Evolutionary conservation across 2,888 invertebrate genomes (phyloP).

Genomic region (Polylopha cassiicola): DNA sequence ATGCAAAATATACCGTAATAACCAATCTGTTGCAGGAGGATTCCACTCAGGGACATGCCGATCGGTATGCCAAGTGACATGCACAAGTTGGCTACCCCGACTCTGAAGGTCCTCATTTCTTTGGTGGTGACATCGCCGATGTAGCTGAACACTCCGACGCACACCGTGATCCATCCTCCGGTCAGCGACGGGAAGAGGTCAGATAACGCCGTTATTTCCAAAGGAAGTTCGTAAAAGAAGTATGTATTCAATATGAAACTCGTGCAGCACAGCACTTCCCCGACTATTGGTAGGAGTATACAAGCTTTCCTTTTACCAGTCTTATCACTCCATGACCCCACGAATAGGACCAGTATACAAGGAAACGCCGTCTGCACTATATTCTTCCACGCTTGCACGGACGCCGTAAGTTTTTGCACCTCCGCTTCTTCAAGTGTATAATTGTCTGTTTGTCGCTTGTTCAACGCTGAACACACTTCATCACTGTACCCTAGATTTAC

Average conservation of each 20-base stretch:
- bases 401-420: conserved; percentile 78
- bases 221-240: conserved; percentile 76
- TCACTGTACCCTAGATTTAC: conserved; percentile 86
- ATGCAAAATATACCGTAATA: conserved; percentile 73
- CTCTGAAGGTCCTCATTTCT: conserved; percentile 78
- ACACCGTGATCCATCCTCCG: conserved; percentile 78
- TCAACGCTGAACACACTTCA: conserved; percentile 85
- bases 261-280: conserved; percentile 72
- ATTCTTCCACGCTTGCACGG: conserved; percentile 77
- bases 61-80: conserved; percentile 79
- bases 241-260: conserved; percentile 75
- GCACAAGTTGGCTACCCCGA: conserved; percentile 80
- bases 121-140: conserved; percentile 78
- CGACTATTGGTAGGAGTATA: conserved; percentile 75
- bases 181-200: conserved; percentile 76
- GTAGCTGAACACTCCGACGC: conserved; percentile 80
- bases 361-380: conserved; percentile 76
- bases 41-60: conserved; percentile 77
- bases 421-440: conserved; percentile 81
- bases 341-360: conserved; percentile 73
- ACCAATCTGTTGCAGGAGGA: conserved; percentile 68
- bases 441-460: conserved; percentile 83
- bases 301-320: conserved; percentile 77
- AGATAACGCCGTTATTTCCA: conserved; percentile 74
- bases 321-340: conserved; percentile 81